A percentile compares a stretch with the other conserved stretches of the same genome.
phyloP scores from a whole-genome alignment of 2,797 vertebrate genomes.

The Ptychadena robeensis region DNA sequence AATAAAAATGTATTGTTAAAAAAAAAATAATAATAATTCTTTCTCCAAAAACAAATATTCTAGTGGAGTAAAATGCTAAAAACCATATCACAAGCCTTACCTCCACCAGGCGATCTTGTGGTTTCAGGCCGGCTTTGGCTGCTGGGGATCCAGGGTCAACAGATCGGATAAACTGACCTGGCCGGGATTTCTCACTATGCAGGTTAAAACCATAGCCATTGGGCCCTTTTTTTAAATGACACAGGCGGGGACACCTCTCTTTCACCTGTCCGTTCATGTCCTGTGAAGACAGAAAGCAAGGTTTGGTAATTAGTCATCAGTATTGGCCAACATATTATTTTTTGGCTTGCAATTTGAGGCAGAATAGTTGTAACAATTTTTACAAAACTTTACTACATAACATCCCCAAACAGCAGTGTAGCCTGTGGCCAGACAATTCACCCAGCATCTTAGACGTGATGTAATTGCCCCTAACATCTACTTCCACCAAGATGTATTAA shows the following conservation, averaged over 20 bases:
- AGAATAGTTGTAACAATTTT: background rate
- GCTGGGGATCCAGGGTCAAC: constrained; percentile 87
- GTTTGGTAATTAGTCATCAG: background rate
- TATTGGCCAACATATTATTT: background rate
- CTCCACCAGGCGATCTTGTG: constrained; percentile 90
- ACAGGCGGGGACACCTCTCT: constrained; percentile 86
- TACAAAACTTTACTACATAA: too few species aligned
- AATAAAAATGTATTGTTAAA: too few species aligned
- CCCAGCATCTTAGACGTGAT: too few species aligned
- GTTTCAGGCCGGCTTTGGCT: constrained; percentile 79
- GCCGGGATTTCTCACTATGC: constrained; percentile 85
- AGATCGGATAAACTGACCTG: constrained; percentile 89
- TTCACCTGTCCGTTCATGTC: constrained; percentile 68
- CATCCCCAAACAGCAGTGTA: too few species aligned
- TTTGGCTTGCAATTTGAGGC: background rate
- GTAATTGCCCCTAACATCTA: too few species aligned
- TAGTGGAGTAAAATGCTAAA: background rate
- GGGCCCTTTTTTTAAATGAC: constrained; percentile 82
- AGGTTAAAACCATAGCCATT: constrained; percentile 93
- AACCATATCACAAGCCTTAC: constrained; percentile 64
- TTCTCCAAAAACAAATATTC: too few species aligned
- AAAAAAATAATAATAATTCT: too few species aligned
- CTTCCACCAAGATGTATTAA: too few species aligned
- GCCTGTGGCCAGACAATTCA: too few species aligned
- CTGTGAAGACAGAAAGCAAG: constrained; percentile 59